A percentile compares a stretch with the other conserved stretches of the same genome.
phyloP scores from a whole-genome alignment of 2,113 vertebrate genomes.

The Ctenodactylus gundi region DNA sequence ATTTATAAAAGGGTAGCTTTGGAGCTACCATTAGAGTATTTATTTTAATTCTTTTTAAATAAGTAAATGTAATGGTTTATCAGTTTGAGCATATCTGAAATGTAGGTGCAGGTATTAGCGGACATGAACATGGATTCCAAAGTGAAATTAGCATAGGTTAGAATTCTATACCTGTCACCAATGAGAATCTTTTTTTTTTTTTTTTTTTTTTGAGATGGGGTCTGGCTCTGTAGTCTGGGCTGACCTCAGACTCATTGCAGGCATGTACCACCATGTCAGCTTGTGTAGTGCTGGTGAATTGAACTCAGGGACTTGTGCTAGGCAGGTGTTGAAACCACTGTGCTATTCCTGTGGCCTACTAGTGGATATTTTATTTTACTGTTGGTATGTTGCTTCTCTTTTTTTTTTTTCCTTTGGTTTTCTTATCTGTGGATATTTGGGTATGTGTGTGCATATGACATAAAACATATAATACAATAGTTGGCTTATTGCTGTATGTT shows the following conservation, averaged over 20 bases:
- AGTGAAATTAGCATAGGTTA: not conserved
- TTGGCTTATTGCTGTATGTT: not conserved
- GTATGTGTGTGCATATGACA: not conserved
- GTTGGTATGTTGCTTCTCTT: not conserved
- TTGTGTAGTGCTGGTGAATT: too few relatives aligned
- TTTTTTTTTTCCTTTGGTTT: not conserved
- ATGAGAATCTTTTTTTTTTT: not conserved
- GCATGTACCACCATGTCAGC: too few relatives aligned
- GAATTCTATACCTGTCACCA: not conserved
- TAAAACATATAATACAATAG: not conserved
- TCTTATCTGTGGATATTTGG: not conserved
- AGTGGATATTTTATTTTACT: not conserved
- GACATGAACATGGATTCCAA: not conserved
- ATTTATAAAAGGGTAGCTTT: not conserved
- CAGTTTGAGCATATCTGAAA: not conserved
- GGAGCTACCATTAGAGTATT: not conserved
- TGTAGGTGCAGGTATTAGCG: not conserved
- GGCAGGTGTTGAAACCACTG: too few relatives aligned
- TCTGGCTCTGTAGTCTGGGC: too few relatives aligned
- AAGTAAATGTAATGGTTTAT: not conserved
- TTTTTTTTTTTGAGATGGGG: too few relatives aligned
- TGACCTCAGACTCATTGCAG: too few relatives aligned
- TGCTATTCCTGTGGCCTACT: too few relatives aligned
- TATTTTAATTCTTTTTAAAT: not conserved
- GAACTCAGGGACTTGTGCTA: too few relatives aligned